These are phyloP conservation scores for Alauda arvensis DNA, from an alignment of 2,797 vertebrate species.

Conservation along the genomic window DNA sequence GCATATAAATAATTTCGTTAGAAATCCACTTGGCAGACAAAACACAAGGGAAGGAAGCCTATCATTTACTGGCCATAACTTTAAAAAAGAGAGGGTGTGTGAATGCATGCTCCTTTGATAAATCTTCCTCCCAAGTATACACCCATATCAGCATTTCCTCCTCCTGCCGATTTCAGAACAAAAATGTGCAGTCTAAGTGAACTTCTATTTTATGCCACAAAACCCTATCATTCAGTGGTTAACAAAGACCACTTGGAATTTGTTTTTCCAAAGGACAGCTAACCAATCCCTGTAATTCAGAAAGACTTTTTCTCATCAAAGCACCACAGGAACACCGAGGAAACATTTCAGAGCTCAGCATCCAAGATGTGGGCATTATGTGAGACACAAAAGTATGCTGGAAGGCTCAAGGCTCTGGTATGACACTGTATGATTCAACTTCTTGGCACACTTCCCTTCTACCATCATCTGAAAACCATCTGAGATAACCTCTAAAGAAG, in stretches of 20 bases:
- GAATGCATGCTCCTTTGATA: conserved; percentile 53
- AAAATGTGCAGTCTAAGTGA: conserved; percentile 56
- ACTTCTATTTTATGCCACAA: conserved; percentile 57
- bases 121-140: conserved; percentile 51
- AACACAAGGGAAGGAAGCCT: conserved; percentile 57
- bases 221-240: conserved; percentile 56
- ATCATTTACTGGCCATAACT: conserved; percentile 49
- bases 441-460: not conserved
- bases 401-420: conserved; percentile 5
- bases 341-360: conserved; percentile 25
- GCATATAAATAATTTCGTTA: conserved; percentile 27
- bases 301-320: conserved; percentile 46
- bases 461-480: conserved; percentile 17
- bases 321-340: not conserved
- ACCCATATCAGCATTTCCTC: conserved; percentile 63
- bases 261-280: conserved; percentile 29
- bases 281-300: conserved; percentile 33
- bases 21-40: conserved; percentile 36
- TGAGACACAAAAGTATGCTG: not conserved
- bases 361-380: conserved; percentile 31
- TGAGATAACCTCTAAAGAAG: conserved; percentile 20
- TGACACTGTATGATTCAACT: conserved; percentile 15
- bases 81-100: conserved; percentile 52
- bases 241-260: conserved; percentile 47
- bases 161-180: conserved; percentile 55